These are phyloP conservation scores for Ammospiza caudacuta DNA, from an alignment of 2,113 vertebrate genomes.

Conservation along the genomic window DNA sequence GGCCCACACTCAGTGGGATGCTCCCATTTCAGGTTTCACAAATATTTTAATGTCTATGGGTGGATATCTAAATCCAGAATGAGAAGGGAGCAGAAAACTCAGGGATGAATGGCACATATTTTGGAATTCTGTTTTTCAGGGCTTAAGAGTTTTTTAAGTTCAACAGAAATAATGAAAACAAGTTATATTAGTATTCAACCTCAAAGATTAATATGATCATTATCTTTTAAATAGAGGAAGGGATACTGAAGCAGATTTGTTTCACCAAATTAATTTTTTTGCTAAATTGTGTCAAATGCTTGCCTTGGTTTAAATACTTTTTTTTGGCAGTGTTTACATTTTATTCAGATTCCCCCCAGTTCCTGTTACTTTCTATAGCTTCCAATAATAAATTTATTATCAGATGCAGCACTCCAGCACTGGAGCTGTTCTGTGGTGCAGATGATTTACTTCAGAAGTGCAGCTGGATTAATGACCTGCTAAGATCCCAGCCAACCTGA, in stretches of 20 bases:
- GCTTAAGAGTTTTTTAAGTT: neutral
- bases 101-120: neutral
- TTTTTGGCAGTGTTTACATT: neutral
- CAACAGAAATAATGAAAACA: neutral
- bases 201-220: neutral
- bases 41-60: neutral
- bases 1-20: neutral
- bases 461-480: neutral
- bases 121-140: neutral
- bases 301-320: neutral
- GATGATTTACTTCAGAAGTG: neutral
- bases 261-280: neutral
- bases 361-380: neutral
- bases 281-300: neutral
- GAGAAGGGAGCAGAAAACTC: neutral
- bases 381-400: neutral
- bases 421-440: neutral
- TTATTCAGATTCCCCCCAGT: neutral
- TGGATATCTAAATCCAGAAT: neutral
- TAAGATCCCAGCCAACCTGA: neutral
- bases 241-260: neutral
- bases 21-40: neutral
- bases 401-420: fast-evolving
- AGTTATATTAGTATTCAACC: neutral
- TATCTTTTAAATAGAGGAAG: neutral